Percentiles rank a stretch among this genome's conserved stretches.
phyloP scores from a whole-genome alignment of 2,113 vertebrate species.

The Barnardius zonarius region DNA sequence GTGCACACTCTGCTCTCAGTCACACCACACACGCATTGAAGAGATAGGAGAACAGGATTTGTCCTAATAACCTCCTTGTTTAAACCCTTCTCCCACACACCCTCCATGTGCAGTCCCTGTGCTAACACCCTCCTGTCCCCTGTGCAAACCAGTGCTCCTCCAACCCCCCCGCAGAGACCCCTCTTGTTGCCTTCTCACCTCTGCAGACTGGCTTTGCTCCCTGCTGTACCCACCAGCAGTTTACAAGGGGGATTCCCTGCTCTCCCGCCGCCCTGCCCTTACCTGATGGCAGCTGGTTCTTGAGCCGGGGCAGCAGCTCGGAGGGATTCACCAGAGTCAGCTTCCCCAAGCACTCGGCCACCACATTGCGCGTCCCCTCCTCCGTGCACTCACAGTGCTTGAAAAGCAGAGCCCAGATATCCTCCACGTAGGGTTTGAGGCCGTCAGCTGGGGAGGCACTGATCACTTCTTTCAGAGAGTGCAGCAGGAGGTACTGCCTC shows the following conservation, averaged over 20 bases:
- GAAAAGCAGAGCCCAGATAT: constrained; percentile 89
- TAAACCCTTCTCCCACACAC: background rate
- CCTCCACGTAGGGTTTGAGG: constrained; percentile 84
- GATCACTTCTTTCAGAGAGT: constrained; percentile 90
- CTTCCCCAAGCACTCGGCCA: constrained; percentile 90
- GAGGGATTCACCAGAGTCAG: constrained; percentile 83
- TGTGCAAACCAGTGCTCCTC: background rate
- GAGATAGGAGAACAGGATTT: background rate
- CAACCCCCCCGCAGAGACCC: background rate
- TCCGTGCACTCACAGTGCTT: constrained; percentile 85
- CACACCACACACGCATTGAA: rapidly evolving
- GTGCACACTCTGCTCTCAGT: background rate
- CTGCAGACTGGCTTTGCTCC: background rate
- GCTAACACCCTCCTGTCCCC: background rate
- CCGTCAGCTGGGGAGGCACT: constrained; percentile 76
- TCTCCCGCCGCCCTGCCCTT: background rate
- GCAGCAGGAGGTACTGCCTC: constrained; percentile 89
- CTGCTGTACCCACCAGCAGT: background rate
- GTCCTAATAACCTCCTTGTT: background rate
- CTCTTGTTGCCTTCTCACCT: background rate
- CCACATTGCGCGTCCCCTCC: constrained; percentile 89
- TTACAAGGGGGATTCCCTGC: rapidly evolving
- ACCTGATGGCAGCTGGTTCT: constrained; percentile 87
- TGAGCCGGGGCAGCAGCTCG: constrained; percentile 84
- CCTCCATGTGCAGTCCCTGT: background rate